Evolutionary conservation across 1,140 invertebrate genomes (phyloP).

Genomic region (Sycophaga agraensis): DNA sequence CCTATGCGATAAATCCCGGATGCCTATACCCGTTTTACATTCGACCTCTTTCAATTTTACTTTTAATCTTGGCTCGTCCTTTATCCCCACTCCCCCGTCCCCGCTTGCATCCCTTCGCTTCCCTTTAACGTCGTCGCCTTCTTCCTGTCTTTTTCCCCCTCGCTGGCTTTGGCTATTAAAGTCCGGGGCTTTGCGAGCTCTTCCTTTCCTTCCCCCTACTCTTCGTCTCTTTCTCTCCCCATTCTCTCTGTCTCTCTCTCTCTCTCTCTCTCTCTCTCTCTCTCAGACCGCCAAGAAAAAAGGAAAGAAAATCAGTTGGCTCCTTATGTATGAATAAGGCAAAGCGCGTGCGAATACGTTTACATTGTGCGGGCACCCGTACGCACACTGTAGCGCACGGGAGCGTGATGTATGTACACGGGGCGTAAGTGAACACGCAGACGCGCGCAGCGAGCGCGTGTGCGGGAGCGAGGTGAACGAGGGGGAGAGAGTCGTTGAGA

Average conservation of each 20-base stretch:
- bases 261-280: too few species aligned
- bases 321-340: constrained; percentile 6
- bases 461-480: too few species aligned
- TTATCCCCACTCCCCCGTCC: background rate
- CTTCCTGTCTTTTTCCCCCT: background rate
- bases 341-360: background rate
- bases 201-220: background rate
- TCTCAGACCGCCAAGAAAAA: background rate
- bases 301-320: constrained; percentile 10
- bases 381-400: too few species aligned
- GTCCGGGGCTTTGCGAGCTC: background rate
- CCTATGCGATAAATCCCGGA: too few species aligned
- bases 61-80: constrained; percentile 8
- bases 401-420: too few species aligned
- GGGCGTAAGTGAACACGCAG: too few species aligned
- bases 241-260: background rate
- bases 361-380: too few species aligned
- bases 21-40: too few species aligned
- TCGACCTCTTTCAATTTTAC: background rate
- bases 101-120: background rate
- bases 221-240: background rate
- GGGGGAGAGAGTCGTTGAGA: too few species aligned
- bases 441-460: too few species aligned
- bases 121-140: background rate
- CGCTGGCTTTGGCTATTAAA: constrained; percentile 1